Evolutionary conservation across 2,888 invertebrate species (phyloP).

Genomic region (Stenichneumon culpator): DNA sequence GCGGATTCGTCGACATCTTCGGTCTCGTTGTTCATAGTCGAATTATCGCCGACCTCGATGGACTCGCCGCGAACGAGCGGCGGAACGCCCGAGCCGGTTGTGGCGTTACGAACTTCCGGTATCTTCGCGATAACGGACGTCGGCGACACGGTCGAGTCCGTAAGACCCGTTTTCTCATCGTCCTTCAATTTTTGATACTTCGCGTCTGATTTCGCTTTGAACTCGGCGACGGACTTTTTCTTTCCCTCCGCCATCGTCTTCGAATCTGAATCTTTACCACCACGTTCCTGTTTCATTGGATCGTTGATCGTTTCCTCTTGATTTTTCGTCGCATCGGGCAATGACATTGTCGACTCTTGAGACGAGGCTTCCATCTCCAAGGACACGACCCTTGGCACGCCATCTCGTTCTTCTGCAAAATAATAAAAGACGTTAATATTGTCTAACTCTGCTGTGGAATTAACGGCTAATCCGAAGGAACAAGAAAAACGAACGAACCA

Average conservation of each 20-base stretch:
- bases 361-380: constrained; percentile 58
- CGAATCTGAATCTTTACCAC: constrained; percentile 71
- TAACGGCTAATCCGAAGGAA: background rate
- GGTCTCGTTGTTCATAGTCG: constrained; percentile 26
- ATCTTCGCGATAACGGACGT: constrained; percentile 57
- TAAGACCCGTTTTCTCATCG: constrained; percentile 86
- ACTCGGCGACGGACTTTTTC: constrained; percentile 77
- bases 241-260: constrained; percentile 75
- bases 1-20: constrained; percentile 47
- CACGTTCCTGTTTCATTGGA: constrained; percentile 47
- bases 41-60: constrained; percentile 47
- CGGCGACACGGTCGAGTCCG: constrained; percentile 86
- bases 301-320: constrained; percentile 36
- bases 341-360: constrained; percentile 16
- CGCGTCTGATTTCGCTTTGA: constrained; percentile 77
- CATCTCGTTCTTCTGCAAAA: constrained; percentile 66
- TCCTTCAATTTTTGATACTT: constrained; percentile 79
- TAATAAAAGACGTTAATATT: constrained; percentile 15
- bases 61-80: constrained; percentile 74
- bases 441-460: background rate
- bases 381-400: constrained; percentile 73
- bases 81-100: constrained; percentile 66
- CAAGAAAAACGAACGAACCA: background rate
- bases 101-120: constrained; percentile 44
- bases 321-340: constrained; percentile 62